These are phyloP conservation scores for Euzophera pinguis DNA, from an alignment of 2,888 invertebrate species.

Conservation along the genomic window DNA sequence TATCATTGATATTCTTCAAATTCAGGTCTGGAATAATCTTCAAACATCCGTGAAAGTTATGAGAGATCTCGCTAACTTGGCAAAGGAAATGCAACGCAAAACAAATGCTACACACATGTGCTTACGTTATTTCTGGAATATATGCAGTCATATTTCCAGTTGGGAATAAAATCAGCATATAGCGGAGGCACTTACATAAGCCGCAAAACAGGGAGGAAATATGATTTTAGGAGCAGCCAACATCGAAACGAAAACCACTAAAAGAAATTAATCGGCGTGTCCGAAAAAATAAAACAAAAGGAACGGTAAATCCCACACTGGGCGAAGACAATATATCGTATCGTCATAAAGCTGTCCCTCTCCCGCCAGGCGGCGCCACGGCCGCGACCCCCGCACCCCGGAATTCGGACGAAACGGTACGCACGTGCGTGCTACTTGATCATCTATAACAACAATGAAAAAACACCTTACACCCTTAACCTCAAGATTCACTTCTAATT, in stretches of 20 bases:
- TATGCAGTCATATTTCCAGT: slow-evolving; percentile 14
- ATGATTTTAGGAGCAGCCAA: slow-evolving; percentile 42
- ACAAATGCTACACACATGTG: slow-evolving; percentile 48
- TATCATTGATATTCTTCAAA: slow-evolving; percentile 11
- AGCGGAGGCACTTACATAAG: slow-evolving; percentile 36
- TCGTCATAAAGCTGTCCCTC: slow-evolving; percentile 71
- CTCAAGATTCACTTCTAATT: slow-evolving; percentile 44
- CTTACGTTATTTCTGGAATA: slow-evolving; percentile 39
- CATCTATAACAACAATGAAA: slow-evolving; percentile 47
- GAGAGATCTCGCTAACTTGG: slow-evolving; percentile 44
- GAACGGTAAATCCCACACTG: slow-evolving; percentile 70
- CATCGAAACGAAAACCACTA: slow-evolving; percentile 50
- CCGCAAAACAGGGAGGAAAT: slow-evolving; percentile 36
- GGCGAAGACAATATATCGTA: slow-evolving; percentile 69
- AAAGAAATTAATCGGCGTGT: slow-evolving; percentile 67
- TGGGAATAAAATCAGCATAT: slow-evolving; percentile 23
- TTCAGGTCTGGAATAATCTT: slow-evolving; percentile 33
- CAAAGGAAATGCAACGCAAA: slow-evolving; percentile 50
- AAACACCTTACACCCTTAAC: slow-evolving; percentile 40
- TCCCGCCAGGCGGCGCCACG: slow-evolving; percentile 73
- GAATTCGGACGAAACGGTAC: slow-evolving; percentile 38
- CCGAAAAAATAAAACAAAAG: slow-evolving; percentile 69
- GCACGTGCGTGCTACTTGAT: slow-evolving; percentile 72
- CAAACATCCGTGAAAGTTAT: slow-evolving; percentile 37
- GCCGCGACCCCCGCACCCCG: slow-evolving; percentile 35